Conservation (phyloP, 2,113 vertebrate species). For the Mus musculus region GRCm39 chr15:98404001-98404500, state of each 20-base stretch:
- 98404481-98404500: not conserved
- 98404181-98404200: not conserved
- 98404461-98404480: not conserved
- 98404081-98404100: not conserved
- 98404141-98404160: not conserved
- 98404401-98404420: not conserved
- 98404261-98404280: not conserved
- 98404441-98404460: not conserved
- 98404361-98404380: not conserved
- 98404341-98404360: not conserved
- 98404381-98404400: not conserved
- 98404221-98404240: not conserved
- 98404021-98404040: not conserved
- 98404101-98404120: not conserved
- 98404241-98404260: not conserved
- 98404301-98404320: not conserved
- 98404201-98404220: not conserved
- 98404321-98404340: not conserved
- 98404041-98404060: not conserved
- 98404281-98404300: not conserved
- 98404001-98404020: not conserved
- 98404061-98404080: not conserved
- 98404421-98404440: not conserved
- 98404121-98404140: not conserved
- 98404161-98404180: not conserved